These are phyloP conservation scores for Trisateles emortualis DNA, from an alignment of 2,888 invertebrate genomes.

Conservation along the genomic window DNA sequence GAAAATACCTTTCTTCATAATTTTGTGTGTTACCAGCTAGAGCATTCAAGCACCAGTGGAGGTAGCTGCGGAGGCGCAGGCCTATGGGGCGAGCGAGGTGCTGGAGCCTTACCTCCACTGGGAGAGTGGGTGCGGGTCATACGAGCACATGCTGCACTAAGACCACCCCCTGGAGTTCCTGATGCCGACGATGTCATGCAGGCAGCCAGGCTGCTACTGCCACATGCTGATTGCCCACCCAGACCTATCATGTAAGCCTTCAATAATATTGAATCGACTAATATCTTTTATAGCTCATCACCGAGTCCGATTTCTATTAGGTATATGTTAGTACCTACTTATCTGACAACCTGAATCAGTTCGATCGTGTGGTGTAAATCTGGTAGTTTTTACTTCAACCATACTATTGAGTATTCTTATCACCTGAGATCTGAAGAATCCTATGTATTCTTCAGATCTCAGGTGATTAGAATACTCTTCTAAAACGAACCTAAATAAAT, in stretches of 20 bases:
- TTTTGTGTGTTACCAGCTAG: constrained; percentile 78
- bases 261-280: not conserved
- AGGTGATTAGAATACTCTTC: no score
- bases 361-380: no score
- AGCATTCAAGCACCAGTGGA: constrained; percentile 82
- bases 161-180: constrained; percentile 92
- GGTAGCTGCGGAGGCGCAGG: constrained; percentile 75
- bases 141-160: constrained; percentile 93
- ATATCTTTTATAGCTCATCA: no score
- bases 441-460: no score
- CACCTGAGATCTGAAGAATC: no score
- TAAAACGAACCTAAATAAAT: no score
- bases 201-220: constrained; percentile 93
- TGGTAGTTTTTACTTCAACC: no score
- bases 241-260: constrained; percentile 89
- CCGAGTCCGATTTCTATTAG: no score
- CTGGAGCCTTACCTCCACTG: constrained; percentile 94
- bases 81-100: constrained; percentile 94
- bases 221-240: constrained; percentile 96
- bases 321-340: no score
- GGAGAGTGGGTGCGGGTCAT: constrained; percentile 96
- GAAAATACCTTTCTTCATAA: not conserved
- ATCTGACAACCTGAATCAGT: no score
- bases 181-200: constrained; percentile 96
- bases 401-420: no score